phyloP scores from a whole-genome alignment of 2,797 vertebrate species.

The Aphelocoma californica region DNA sequence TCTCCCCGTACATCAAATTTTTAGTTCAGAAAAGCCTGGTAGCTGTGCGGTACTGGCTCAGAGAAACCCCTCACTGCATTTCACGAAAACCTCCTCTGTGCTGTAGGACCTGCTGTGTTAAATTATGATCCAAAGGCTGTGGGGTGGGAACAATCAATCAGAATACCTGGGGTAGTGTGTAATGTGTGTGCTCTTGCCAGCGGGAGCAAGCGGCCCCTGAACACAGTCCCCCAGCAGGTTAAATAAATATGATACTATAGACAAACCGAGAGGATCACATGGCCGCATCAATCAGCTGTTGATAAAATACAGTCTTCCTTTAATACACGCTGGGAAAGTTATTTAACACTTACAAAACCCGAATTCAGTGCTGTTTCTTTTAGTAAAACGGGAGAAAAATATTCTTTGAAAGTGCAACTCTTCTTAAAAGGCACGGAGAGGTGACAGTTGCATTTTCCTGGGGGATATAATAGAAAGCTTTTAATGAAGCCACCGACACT shows the following conservation, averaged over 20 bases:
- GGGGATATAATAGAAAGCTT: constrained; percentile 40
- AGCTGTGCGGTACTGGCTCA: constrained; percentile 40
- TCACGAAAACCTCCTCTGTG: constrained; percentile 70
- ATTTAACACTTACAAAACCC: constrained; percentile 86
- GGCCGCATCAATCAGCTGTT: constrained; percentile 90
- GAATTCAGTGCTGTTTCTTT: constrained; percentile 69
- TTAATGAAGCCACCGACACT: constrained; percentile 28
- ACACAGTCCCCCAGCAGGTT: constrained; percentile 93
- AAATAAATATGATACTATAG: constrained; percentile 97
- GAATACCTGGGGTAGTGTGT: constrained; percentile 90
- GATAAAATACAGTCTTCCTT: constrained; percentile 95
- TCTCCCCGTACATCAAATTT: background rate
- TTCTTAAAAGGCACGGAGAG: constrained; percentile 58
- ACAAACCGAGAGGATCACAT: constrained; percentile 90
- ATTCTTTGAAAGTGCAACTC: constrained; percentile 69
- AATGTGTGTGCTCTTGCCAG: constrained; percentile 92
- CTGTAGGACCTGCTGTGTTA: constrained; percentile 93
- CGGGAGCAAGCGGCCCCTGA: constrained; percentile 86
- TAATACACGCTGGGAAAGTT: constrained; percentile 95
- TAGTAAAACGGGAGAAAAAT: constrained; percentile 35
- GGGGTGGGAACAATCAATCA: constrained; percentile 97
- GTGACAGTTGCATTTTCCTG: constrained; percentile 31
- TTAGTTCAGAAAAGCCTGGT: constrained; percentile 32
- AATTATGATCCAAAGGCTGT: constrained; percentile 94
- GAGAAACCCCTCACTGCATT: constrained; percentile 68